Conservation (phyloP, 2,888 invertebrate species). For the Mongoloraphidia duomilia region DNA sequence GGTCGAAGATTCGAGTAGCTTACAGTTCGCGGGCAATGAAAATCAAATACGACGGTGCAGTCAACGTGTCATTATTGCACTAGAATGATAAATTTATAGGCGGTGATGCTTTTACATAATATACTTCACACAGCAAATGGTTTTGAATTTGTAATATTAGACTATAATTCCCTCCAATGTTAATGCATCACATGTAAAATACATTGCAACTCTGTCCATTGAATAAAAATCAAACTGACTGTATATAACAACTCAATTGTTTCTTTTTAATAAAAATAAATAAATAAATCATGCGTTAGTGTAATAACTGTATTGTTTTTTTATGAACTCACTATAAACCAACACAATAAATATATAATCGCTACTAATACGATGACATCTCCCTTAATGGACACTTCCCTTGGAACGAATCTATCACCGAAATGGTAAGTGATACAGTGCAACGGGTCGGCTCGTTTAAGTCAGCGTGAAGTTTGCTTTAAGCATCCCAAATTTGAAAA, state of each 20-base stretch:
- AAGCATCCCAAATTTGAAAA: no score
- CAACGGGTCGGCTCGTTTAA: no score
- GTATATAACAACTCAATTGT: constrained; percentile 4
- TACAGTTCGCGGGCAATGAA: not conserved
- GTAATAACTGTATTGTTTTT: not conserved
- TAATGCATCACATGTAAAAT: constrained; percentile 6
- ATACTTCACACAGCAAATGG: no score
- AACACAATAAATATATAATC: not conserved
- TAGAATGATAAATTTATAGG: no score
- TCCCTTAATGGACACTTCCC: not conserved
- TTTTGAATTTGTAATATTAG: constrained; percentile 1
- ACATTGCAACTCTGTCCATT: constrained; percentile 5
- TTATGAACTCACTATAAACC: not conserved
- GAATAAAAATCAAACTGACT: not conserved
- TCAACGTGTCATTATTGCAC: no score
- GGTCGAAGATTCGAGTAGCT: no score
- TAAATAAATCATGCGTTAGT: not conserved
- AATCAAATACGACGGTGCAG: no score
- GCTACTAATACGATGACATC: not conserved
- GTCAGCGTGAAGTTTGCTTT: no score
- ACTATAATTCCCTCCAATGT: constrained; percentile 11
- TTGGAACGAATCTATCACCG: not conserved
- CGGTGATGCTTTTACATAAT: no score
- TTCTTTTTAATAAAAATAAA: constrained; percentile 6
- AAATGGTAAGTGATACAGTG: no score